phyloP scores from a whole-genome alignment of 37 sponge, comb jelly and placozoan species.

The Ianthella basta region DNA sequence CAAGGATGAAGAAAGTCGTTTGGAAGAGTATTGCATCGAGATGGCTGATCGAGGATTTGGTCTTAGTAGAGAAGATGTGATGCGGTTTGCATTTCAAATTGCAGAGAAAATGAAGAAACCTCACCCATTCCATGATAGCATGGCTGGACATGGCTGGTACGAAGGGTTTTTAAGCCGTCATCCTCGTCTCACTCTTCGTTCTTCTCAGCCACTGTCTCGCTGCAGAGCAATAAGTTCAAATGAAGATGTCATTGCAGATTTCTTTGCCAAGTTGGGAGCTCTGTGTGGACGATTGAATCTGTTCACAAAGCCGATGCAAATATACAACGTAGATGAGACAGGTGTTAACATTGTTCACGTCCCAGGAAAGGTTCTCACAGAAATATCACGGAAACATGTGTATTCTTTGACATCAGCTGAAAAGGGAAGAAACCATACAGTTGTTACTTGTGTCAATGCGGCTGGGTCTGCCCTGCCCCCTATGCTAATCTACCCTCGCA shows the following conservation, averaged over 20 bases:
- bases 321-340: conserved; percentile 52
- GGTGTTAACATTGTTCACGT: conserved; percentile 42
- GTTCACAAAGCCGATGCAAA: conserved; percentile 48
- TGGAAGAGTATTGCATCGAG: not conserved
- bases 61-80: not conserved
- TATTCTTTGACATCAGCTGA: conserved; percentile 51
- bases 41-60: conserved; percentile 12
- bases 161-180: conserved; percentile 46
- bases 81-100: no score
- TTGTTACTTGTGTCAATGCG: conserved; percentile 62
- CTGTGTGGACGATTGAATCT: conserved; percentile 41
- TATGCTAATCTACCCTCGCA: conserved; percentile 62
- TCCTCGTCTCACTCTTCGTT: conserved; percentile 23
- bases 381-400: conserved; percentile 45
- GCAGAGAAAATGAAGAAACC: no score
- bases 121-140: no score
- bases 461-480: conserved; percentile 57
- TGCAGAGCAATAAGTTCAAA: conserved; percentile 26
- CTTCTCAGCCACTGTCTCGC: conserved; percentile 21
- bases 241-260: conserved; percentile 42
- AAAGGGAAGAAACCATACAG: conserved; percentile 62
- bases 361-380: conserved; percentile 31
- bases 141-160: conserved; percentile 57
- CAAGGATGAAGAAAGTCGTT: not conserved
- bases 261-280: conserved; percentile 39